Percentiles rank a stretch among this genome's conserved stretches.
Conservation (phyloP, 2,888 invertebrate genomes). For the Adelphocoris suturalis region DNA sequence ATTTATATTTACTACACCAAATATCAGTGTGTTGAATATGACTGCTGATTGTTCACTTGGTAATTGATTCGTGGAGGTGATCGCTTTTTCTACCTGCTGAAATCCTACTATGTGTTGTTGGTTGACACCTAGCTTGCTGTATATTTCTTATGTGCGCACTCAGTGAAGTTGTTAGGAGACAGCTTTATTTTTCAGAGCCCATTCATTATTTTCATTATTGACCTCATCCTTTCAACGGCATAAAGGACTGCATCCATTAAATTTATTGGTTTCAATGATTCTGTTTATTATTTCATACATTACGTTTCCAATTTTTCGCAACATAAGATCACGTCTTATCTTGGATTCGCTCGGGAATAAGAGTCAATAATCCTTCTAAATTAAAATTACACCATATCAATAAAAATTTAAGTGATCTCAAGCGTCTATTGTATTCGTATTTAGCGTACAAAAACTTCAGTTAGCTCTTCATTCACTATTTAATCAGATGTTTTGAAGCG, state of each 20-base stretch:
- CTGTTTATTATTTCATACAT: constrained; percentile 3
- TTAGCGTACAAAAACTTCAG: too few relatives aligned
- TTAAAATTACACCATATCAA: too few relatives aligned
- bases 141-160: constrained; percentile 65
- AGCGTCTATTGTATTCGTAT: too few relatives aligned
- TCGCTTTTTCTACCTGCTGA: constrained; percentile 72
- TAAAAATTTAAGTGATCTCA: too few relatives aligned
- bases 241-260: constrained; percentile 48
- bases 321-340: background rate
- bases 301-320: background rate
- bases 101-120: constrained; percentile 72
- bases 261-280: background rate
- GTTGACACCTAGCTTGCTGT: constrained; percentile 73
- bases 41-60: constrained; percentile 74
- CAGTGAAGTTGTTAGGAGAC: constrained; percentile 44
- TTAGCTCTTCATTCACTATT: too few relatives aligned
- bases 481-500: too few relatives aligned
- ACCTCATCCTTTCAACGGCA: constrained; percentile 47
- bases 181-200: constrained; percentile 41
- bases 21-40: constrained; percentile 73
- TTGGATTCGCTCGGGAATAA: background rate
- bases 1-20: constrained; percentile 38
- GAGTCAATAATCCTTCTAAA: background rate
- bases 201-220: constrained; percentile 21
- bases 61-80: constrained; percentile 75